Evolutionary conservation across 2,113 vertebrate species (phyloP), one percentile per base, ranked within the genome.

Genomic region (Otus sunia): DNA sequence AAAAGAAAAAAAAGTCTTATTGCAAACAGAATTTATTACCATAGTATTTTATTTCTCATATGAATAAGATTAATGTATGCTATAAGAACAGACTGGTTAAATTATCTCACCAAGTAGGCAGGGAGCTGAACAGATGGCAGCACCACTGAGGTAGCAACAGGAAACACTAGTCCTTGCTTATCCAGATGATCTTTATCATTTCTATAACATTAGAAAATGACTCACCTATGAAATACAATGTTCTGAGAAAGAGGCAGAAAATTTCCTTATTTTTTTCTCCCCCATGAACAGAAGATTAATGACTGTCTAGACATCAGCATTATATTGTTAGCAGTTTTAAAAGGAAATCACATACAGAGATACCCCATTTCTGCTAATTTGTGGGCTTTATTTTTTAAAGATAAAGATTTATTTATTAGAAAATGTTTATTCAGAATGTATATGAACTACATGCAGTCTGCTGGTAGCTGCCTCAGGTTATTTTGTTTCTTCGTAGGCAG

Each of bases 81-180:
- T 92, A 9, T 84, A 88, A 63, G 68, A 88, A 81, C 72, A 88
- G 64, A 64, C n/a, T 66, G 16, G 60, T 81, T 85, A 94, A 86
- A 92, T 92, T 92, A 64, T 78, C 63, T 93, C 83, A 53, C 83
- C 34, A 60, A 91, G 60, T 9, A 87, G 2, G 12, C 53, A 87
- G 60, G 49, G 69, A 91, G 39, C 50, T 69, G 68, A 96, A 94
- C 96, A 97, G 92, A 97, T 91, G 94, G 97, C 77, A 94, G 77
- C 53, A 87, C 73, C 58, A 49, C 45, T 60, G 66, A 74, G n/a
- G 60, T 2, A 83, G 25, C 92, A 83, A 74, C 34, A 82, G 69
- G 49, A 90, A 94, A 79, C 1, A 0, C 92, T 66, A 62, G 64
- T 66, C 55, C 39, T 85, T 0, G 0, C 58, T 91, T 90, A 62